Evolutionary conservation across 2,113 vertebrate species (phyloP), one percentile per base, ranked within the genome.

Genomic region (Crypturellus undulatus): DNA sequence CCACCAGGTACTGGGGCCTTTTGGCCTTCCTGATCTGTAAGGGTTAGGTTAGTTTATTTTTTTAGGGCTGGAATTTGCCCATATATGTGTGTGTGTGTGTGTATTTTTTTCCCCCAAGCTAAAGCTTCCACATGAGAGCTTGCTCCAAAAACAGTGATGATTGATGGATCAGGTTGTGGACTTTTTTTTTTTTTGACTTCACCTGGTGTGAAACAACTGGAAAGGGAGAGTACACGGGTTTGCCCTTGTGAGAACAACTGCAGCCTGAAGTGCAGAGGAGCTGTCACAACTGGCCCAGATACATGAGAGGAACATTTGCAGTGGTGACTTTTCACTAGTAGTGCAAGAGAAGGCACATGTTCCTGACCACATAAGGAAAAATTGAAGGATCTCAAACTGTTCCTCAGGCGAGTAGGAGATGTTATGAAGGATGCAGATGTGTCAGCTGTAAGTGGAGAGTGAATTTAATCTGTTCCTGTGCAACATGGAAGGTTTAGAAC

Each of bases 231-330:
- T 15, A 28, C 19, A 2, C 36, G n/a, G 40, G 4, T 4, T 67
- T 25, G 9, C 47, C 62, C 73, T 68, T 75, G 14, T 30, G 84
- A 78, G 42, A 34, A 19, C 12, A 79, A 28, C 8, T 21, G 16
- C 65, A 62, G 56, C 0, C 0, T 56, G 10, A 64, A 43, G 9
- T 42, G 43, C 12, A 0, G 0, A 52, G 42, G 6, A 12, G 6
- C 42, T 71, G 0, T 63, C 43, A 25, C 12, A 28, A n/a, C 30
- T 4, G 2, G 30, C 18, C 28, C 36, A 20, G 47, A 3, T 6
- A 1, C 32, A 25, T 0, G 0, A 18, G 19, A 72, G 58, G 14
- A 12, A 21, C 34, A 22, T 73, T 83, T 80, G 19, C 22, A 10
- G 17, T 47, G 5, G 20, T 71, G 26, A 10, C 86, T 88, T 79